Base-by-base conservation (phyloP, 2,797 vertebrate species). In the Loriculus beryllinus region DNA sequence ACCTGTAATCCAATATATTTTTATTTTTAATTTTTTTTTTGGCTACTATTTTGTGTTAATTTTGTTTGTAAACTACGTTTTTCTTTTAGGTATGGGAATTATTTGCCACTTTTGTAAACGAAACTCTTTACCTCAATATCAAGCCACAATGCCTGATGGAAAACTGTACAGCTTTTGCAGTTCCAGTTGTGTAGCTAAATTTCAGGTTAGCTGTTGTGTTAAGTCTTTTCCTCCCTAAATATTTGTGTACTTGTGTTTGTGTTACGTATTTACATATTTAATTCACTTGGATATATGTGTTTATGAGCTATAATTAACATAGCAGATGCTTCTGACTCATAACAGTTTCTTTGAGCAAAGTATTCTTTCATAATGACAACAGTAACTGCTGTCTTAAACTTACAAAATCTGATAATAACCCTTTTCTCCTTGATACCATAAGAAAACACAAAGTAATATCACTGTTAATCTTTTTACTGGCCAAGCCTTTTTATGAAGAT, bases 101-200 rank as follows among this genome's bases (percentile, higher is more conserved):
- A 98, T 98, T 82, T 99, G 99, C 98, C 99, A 99, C 98, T 99
- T 99, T 98, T 99, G 99, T 98, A 99, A 99, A 96, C 98, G 98
- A 98, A 99, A 98, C 96, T 98, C 98, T 79, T 99, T 99, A 98
- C 99, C 99, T 96, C 99, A 99, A 42, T 99, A 99, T 98, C 99
- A 99, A 98, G 99, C 99, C 97, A 99, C 98, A 86, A 98, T 99
- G 97, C 98, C 99, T 88, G 99, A 99, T 98, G 99, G 99, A 94
- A 99, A 98, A 97, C 97, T 99, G 87, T 98, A 99, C 97, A 99
- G 98, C 98, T 99, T 99, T 98, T 99, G 99, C 98, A 99, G 99
- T 98, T 99, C 99, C 43, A 98, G 98, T 96, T 99, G 99, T 97
- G 99, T 99, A 92, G 98, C 99, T 97, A 99, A 99, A 98, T 99